Evolutionary conservation across 2,113 vertebrate species (phyloP).

Genomic region (Prolemur simus): DNA sequence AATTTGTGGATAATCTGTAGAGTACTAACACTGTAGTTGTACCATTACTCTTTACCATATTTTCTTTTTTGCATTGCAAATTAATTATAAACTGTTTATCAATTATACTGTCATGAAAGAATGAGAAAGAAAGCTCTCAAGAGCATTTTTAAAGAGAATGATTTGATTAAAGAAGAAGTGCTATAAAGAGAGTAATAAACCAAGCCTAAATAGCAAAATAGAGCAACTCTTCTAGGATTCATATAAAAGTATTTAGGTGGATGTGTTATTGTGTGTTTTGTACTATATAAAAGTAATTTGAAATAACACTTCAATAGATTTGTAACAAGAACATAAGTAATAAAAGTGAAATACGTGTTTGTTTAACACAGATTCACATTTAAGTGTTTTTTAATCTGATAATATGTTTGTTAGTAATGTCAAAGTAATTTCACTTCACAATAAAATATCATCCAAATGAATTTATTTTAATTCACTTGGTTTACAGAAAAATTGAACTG

Average conservation of each 20-base stretch:
- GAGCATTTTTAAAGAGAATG: constrained; percentile 44
- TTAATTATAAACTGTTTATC: constrained; percentile 46
- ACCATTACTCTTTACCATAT: neutral
- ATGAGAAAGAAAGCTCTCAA: neutral
- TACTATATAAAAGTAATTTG: constrained; percentile 36
- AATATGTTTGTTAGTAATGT: neutral
- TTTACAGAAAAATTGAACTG: neutral
- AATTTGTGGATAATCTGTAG: neutral
- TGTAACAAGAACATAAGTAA: neutral
- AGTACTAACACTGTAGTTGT: neutral
- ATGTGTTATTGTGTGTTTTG: neutral
- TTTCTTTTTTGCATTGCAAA: neutral
- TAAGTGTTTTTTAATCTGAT: neutral
- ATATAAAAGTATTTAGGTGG: constrained; percentile 35
- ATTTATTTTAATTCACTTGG: neutral
- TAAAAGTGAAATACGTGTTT: constrained; percentile 12
- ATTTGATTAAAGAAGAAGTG: constrained; percentile 56
- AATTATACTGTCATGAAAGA: constrained; percentile 11
- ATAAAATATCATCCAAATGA: neutral
- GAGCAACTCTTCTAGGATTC: constrained; percentile 12
- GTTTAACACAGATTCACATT: neutral
- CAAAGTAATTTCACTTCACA: neutral
- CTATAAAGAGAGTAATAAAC: constrained; percentile 52
- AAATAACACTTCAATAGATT: constrained; percentile 15
- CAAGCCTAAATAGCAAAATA: constrained; percentile 35